These are phyloP conservation scores for Leptinotarsa undecemlineata DNA, from an alignment of 1,140 invertebrate species.

Conservation along the genomic window DNA sequence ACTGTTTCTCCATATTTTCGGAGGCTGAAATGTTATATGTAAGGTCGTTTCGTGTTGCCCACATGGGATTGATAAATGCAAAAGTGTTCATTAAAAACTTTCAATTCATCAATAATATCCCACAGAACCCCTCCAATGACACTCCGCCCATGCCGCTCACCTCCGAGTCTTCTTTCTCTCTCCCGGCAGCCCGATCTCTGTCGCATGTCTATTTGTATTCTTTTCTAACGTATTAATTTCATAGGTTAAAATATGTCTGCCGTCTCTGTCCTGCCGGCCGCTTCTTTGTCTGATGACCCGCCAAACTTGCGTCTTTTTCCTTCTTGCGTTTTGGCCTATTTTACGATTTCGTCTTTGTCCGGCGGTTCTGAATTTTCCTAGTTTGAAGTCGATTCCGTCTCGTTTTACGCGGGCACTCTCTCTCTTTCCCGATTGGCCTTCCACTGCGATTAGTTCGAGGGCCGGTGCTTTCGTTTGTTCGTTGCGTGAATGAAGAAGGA, in stretches of 20 bases:
- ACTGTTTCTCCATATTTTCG: too few relatives aligned
- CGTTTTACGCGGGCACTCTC: conserved; percentile 42
- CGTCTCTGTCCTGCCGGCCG: conserved; percentile 23
- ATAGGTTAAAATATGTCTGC: conserved; percentile 40
- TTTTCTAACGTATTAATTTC: conserved; percentile 53
- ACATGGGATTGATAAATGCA: too few relatives aligned
- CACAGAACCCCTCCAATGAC: not conserved
- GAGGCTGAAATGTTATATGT: too few relatives aligned
- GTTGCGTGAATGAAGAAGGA: too few relatives aligned
- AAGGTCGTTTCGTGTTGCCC: too few relatives aligned
- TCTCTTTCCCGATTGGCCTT: conserved; percentile 31
- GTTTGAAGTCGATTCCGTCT: conserved; percentile 49
- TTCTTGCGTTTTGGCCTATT: conserved; percentile 38
- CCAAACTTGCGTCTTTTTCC: conserved; percentile 44
- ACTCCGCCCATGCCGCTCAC: not conserved
- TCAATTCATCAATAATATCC: too few relatives aligned
- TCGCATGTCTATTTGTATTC: conserved; percentile 47
- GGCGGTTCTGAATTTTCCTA: conserved; percentile 43
- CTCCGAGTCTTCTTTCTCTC: conserved; percentile 27
- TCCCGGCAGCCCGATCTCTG: conserved; percentile 39
- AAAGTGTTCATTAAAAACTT: too few relatives aligned
- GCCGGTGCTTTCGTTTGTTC: not conserved
- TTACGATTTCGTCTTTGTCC: conserved; percentile 44
- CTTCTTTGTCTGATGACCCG: conserved; percentile 47
- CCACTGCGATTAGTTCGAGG: conserved; percentile 29